phyloP scores from a whole-genome alignment of 2,113 vertebrate genomes.

The Percina caprodes region DNA sequence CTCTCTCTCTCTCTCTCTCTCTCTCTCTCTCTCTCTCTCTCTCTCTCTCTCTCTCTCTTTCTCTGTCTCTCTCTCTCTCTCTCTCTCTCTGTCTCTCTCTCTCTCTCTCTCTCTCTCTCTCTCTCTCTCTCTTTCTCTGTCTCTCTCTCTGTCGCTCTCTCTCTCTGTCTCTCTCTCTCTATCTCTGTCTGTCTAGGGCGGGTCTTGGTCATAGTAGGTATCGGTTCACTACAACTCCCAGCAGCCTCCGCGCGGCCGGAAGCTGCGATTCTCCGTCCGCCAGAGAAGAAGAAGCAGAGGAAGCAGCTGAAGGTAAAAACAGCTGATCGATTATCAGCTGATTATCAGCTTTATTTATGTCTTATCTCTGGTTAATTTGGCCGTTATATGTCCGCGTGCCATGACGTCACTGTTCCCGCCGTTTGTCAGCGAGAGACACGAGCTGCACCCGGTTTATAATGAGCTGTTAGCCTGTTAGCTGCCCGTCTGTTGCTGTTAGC shows the following conservation, averaged over 20 bases:
- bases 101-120: no score
- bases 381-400: neutral
- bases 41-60: no score
- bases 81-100: no score
- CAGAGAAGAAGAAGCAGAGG: neutral
- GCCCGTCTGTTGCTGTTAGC: no score
- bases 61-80: no score
- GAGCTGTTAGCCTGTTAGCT: constrained; percentile 23
- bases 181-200: no score
- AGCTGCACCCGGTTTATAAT: neutral
- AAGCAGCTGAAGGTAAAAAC: constrained; percentile 56
- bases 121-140: no score
- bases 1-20: no score
- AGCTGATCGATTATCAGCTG: constrained; percentile 27
- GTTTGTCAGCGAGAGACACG: neutral
- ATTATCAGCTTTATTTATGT: neutral
- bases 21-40: no score
- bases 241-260: constrained; percentile 27
- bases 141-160: no score
- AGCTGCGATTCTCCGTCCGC: neutral
- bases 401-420: neutral
- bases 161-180: no score
- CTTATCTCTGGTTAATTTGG: rapidly evolving
- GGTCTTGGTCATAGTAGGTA: no score
- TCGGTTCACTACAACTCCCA: constrained; percentile 58